A percentile compares a stretch with the other conserved stretches of the same genome.
phyloP scores from a whole-genome alignment of 2,888 invertebrate genomes.

The Hoplodrina ambigua region DNA sequence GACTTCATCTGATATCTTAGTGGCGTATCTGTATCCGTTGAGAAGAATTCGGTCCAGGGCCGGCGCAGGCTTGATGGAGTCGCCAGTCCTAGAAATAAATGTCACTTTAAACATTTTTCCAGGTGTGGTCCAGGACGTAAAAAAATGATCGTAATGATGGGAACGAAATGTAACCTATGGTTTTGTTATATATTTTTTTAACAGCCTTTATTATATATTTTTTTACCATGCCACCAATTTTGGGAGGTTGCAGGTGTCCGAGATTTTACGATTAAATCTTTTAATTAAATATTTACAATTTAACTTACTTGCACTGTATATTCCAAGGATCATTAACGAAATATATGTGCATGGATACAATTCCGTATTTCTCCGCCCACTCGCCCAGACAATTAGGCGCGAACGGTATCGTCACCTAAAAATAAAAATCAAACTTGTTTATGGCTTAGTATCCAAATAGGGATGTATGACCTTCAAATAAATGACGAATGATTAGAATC shows the following conservation, averaged over 20 bases:
- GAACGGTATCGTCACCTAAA: slow-evolving; percentile 53
- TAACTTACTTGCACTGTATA: slow-evolving; percentile 61
- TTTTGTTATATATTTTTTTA: too few species aligned
- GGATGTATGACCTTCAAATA: neutral
- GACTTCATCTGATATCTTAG: slow-evolving; percentile 73
- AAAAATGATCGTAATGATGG: too few species aligned
- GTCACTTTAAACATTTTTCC: too few species aligned
- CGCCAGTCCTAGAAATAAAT: slow-evolving; percentile 49
- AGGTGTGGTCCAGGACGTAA: too few species aligned
- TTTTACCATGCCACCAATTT: too few species aligned
- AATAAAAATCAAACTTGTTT: slow-evolving; percentile 4
- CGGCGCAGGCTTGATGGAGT: slow-evolving; percentile 69
- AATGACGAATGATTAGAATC: too few species aligned
- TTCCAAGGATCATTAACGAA: slow-evolving; percentile 68
- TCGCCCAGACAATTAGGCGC: slow-evolving; percentile 59
- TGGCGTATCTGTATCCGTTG: slow-evolving; percentile 73
- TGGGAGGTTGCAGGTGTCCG: too few species aligned
- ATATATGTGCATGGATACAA: slow-evolving; percentile 72
- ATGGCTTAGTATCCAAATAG: neutral
- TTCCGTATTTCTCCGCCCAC: slow-evolving; percentile 67
- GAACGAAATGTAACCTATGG: too few species aligned
- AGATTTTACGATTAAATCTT: too few species aligned
- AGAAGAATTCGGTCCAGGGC: slow-evolving; percentile 68
- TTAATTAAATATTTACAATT: neutral
- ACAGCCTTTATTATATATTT: too few species aligned